phyloP scores from a whole-genome alignment of 2,797 vertebrate genomes.

The Threskiornis aethiopicus region DNA sequence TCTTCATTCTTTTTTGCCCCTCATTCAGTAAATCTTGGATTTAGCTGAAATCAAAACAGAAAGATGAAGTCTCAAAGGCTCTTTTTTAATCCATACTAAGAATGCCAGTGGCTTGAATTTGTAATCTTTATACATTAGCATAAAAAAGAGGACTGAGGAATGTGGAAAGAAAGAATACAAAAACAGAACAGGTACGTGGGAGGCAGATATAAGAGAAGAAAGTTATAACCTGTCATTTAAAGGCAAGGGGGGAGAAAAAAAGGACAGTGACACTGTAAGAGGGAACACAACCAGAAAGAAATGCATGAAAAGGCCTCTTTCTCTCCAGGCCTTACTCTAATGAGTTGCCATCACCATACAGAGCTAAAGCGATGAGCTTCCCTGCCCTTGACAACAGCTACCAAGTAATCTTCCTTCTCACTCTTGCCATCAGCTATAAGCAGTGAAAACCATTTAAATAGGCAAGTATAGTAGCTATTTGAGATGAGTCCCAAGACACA shows the following conservation, averaged over 20 bases:
- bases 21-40: neutral
- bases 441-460: neutral
- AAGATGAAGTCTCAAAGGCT: neutral
- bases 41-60: neutral
- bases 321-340: neutral
- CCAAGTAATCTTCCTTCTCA: neutral
- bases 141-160: neutral
- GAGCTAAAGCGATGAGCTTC: neutral
- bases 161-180: neutral
- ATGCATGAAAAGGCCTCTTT: neutral
- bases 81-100: neutral
- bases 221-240: neutral
- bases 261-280: no score
- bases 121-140: neutral
- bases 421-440: neutral
- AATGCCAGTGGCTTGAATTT: neutral
- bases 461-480: neutral
- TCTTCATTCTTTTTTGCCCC: neutral
- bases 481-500: neutral
- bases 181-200: neutral
- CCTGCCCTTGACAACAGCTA: neutral
- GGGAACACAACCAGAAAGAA: neutral
- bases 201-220: neutral
- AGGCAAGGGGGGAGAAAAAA: neutral
- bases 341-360: neutral